These are phyloP conservation scores for Alentia gelatinosa DNA, from an alignment of 2,888 invertebrate species.

Conservation along the genomic window DNA sequence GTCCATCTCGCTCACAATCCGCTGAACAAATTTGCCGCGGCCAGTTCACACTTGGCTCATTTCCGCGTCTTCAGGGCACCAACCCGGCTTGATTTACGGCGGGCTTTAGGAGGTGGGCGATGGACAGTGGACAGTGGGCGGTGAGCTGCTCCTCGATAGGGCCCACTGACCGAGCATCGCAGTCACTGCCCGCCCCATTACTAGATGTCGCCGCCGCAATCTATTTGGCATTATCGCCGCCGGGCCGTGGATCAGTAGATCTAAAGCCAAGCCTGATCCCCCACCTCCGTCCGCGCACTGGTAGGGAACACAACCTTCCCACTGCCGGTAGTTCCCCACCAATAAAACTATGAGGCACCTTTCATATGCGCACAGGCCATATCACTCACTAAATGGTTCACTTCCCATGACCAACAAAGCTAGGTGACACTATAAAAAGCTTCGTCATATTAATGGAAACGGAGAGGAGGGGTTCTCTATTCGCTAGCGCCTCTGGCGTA, in stretches of 20 bases:
- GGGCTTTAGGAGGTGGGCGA: background rate
- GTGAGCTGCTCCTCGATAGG: background rate
- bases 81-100: background rate
- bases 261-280: background rate
- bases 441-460: too few species aligned
- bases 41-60: conserved; percentile 2
- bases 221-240: background rate
- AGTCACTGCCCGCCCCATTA: background rate
- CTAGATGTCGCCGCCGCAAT: background rate
- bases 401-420: too few species aligned
- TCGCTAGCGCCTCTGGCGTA: too few species aligned
- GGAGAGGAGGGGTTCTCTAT: too few species aligned
- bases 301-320: too few species aligned
- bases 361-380: too few species aligned
- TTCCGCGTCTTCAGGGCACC: background rate
- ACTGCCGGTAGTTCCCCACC: too few species aligned
- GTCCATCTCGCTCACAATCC: background rate
- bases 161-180: background rate
- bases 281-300: background rate
- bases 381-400: too few species aligned
- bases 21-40: background rate
- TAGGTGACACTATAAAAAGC: too few species aligned
- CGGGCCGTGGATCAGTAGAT: background rate
- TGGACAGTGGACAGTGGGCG: background rate
- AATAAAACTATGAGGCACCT: too few species aligned